Evolutionary conservation across 2,113 vertebrate genomes (phyloP).

Genomic region (Cinclus cinclus): DNA sequence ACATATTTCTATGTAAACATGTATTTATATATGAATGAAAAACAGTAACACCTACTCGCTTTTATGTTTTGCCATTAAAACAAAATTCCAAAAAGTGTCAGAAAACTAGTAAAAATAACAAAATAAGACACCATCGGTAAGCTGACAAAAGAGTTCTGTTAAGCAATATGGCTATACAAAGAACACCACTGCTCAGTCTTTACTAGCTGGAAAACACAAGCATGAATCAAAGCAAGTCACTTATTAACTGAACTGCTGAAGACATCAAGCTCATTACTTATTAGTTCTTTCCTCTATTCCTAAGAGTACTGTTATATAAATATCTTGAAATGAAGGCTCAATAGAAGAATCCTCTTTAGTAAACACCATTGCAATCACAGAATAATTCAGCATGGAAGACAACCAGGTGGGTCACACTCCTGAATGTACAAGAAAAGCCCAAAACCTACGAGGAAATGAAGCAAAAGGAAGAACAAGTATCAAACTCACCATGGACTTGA

Average conservation of each 20-base stretch:
- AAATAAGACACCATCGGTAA: neutral
- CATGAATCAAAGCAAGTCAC: neutral
- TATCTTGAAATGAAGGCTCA: neutral
- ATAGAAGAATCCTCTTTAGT: neutral
- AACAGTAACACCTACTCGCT: neutral
- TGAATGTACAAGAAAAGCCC: neutral
- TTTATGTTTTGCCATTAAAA: neutral
- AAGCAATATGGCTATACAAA: neutral
- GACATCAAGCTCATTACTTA: neutral
- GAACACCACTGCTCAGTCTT: neutral
- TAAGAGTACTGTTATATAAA: neutral
- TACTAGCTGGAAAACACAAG: neutral
- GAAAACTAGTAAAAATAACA: neutral
- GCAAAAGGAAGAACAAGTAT: neutral
- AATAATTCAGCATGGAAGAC: neutral
- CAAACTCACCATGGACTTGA: constrained; percentile 64
- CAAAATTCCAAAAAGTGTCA: neutral
- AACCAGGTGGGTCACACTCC: neutral
- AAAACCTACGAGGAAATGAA: neutral
- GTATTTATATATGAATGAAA: neutral
- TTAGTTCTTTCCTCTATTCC: neutral
- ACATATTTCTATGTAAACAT: no score
- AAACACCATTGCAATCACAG: neutral
- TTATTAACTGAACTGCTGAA: neutral
- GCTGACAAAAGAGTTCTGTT: neutral